These are phyloP conservation scores for Paracentrotus lividus DNA, from an alignment of 53 echinoderm and acorn worm genomes.

Conservation along the genomic window DNA sequence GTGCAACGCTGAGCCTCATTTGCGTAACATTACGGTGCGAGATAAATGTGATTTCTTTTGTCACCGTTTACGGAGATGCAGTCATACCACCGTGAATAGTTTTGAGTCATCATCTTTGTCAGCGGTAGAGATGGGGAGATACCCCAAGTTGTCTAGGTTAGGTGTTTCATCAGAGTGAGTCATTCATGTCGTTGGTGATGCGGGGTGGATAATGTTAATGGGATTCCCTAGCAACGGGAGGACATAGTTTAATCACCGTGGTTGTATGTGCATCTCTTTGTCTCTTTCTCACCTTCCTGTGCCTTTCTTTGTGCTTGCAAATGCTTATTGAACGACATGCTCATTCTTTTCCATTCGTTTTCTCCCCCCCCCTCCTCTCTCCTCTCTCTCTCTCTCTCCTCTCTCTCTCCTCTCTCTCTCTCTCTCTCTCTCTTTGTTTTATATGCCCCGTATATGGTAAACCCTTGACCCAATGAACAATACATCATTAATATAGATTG, in stretches of 20 bases:
- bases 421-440: neutral
- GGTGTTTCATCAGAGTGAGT: neutral
- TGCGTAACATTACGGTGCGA: neutral
- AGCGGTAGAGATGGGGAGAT: neutral
- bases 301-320: neutral
- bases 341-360: neutral
- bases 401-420: neutral
- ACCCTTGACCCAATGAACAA: no score
- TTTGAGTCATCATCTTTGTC: slow-evolving; percentile 2
- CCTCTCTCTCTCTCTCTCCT: neutral
- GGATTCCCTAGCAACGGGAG: slow-evolving; percentile 28
- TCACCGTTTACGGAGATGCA: neutral
- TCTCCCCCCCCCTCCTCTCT: no score
- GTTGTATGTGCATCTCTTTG: neutral
- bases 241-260: neutral
- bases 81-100: neutral
- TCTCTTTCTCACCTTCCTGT: neutral
- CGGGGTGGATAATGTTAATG: neutral
- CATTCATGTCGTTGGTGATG: no score
- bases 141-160: neutral
- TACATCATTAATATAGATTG: no score
- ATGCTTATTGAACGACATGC: no score
- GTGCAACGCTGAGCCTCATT: neutral
- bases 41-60: slow-evolving; percentile 8
- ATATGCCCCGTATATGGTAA: neutral